phyloP scores from a whole-genome alignment of 2,797 vertebrate genomes.

The Sebastiscus tertius region DNA sequence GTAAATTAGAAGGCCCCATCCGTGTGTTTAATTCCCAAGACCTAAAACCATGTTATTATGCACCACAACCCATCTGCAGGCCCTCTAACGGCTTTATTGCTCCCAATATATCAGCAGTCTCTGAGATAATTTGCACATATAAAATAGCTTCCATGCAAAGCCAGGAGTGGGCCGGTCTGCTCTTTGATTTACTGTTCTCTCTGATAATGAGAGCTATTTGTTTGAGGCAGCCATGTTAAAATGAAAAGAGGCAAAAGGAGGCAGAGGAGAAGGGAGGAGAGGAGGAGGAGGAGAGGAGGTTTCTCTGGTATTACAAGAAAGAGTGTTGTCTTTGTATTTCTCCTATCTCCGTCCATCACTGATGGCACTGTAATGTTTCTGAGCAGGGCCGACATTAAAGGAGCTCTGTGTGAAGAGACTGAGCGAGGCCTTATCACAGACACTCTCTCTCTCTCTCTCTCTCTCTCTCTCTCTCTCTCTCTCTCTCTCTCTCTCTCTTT shows the following conservation, averaged over 20 bases:
- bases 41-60: background rate
- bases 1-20: background rate
- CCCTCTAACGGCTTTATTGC: background rate
- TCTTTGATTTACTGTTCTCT: background rate
- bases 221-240: background rate
- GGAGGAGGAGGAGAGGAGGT: background rate
- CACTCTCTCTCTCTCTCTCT: too few species aligned
- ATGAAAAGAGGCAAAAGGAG: background rate
- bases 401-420: background rate
- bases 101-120: constrained; percentile 4
- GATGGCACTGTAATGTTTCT: background rate
- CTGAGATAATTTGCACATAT: background rate
- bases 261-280: background rate
- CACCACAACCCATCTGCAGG: background rate
- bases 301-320: background rate
- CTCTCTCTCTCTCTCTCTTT: background rate
- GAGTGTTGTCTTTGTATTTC: background rate
- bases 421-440: constrained; percentile 1
- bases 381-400: background rate
- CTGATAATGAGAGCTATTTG: background rate
- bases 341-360: background rate
- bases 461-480: too few species aligned
- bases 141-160: background rate
- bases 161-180: background rate
- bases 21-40: background rate